Evolutionary conservation across 1,140 invertebrate species (phyloP), one percentile per base, ranked within the genome.

Genomic region (Diprion similis): DNA sequence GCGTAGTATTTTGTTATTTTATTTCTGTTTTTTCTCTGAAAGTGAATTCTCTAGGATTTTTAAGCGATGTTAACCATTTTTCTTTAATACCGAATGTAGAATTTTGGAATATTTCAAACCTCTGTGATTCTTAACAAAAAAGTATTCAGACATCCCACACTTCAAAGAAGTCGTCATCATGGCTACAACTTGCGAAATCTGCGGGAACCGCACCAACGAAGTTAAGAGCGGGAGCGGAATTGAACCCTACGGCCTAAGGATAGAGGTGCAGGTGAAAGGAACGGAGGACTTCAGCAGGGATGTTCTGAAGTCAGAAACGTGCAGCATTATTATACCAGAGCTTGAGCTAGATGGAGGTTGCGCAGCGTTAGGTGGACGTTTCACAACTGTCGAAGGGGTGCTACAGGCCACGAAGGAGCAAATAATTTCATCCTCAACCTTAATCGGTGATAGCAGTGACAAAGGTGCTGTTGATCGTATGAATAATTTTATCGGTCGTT

Each of bases 81-180:
- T 18, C 37, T 45, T 47, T 46, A 37, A 37, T 70, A 37, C 2
- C 24, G 2, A 37, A 3, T 37, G 24, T 37, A 37, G 24, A 37
- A 37, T 6, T 37, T 37, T 37, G 37, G n/a, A 48, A 37, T 48
- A 70, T 46, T 70, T 37, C 45, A 24, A 45, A 45, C 10, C 37
- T 48, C 71, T 73, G 8, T 66, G 10, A n/a, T 84, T 72, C 75
- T 87, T 83, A 80, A 80, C 64, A 17, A 64, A 1, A 64, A 68
- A 24, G 73, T 59, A 70, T 75, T 77, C 79, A 95, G 94, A 95
- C 72, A 98, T 99, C 83, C 98, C 98, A 6, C 93, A 97, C 86
- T 99, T 99, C 84, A 99, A 99, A 87, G 96, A 99, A 88, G 96
- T 97, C 4, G 92, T 99, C 0, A 97, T 99, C 67, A 99, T 99